phyloP scores from a whole-genome alignment of 2,113 vertebrate genomes.

The Ivindomyrus marchei region DNA sequence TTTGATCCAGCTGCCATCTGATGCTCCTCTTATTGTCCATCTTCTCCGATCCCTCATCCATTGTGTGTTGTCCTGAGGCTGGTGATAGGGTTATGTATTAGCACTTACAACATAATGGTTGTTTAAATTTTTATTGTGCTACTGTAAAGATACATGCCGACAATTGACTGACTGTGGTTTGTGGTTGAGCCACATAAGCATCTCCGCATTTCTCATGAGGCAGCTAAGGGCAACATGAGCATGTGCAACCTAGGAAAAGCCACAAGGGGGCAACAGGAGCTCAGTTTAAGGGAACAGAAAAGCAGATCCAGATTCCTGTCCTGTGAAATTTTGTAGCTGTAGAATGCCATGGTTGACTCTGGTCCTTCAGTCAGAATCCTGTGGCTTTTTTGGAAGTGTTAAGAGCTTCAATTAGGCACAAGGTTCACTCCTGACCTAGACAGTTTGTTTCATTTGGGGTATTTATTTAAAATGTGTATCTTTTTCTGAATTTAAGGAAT shows the following conservation, averaged over 20 bases:
- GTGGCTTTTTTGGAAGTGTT: neutral
- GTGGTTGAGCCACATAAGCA: neutral
- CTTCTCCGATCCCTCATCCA: neutral
- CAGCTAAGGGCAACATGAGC: neutral
- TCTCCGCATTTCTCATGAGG: neutral
- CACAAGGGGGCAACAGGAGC: neutral
- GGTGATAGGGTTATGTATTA: neutral
- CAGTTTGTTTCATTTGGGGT: neutral
- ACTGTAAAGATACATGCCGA: neutral
- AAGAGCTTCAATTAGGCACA: neutral
- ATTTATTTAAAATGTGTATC: neutral
- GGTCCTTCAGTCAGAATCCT: neutral
- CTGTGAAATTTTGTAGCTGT: neutral
- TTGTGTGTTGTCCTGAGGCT: neutral
- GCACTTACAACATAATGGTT: neutral
- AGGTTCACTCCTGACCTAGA: neutral
- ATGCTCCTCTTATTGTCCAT: slow-evolving; percentile 3
- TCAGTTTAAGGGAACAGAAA: neutral
- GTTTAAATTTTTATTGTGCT: neutral
- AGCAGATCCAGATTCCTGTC: neutral
- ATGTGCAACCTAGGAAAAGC: neutral
- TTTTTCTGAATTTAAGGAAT: neutral
- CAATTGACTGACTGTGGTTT: neutral
- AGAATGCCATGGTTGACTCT: neutral
- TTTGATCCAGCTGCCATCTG: slow-evolving; percentile 8